Conservation (phyloP, 2,888 invertebrate genomes). For the Nemotelus nigrinus region DNA sequence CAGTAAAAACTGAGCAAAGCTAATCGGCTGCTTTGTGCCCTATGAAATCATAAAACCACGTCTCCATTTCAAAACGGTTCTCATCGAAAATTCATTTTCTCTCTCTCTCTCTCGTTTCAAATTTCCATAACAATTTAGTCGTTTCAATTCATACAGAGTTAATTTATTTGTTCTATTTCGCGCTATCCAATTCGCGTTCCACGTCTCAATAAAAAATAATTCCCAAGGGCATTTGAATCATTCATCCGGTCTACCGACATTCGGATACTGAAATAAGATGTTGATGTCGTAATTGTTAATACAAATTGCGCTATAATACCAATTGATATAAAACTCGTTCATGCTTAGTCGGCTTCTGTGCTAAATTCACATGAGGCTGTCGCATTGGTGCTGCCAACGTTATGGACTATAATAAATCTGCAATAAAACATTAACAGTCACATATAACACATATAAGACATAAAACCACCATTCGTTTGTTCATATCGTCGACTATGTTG, state of each 20-base stretch:
- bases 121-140: background rate
- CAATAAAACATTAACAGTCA: constrained; percentile 32
- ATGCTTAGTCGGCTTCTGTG: background rate
- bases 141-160: background rate
- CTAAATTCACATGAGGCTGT: no score
- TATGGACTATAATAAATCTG: constrained; percentile 28
- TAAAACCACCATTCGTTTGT: constrained; percentile 32
- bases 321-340: constrained; percentile 20
- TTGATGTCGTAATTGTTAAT: constrained; percentile 21
- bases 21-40: no score
- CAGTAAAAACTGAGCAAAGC: no score
- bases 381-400: no score
- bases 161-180: background rate
- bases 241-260: background rate
- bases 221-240: background rate
- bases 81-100: background rate
- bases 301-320: constrained; percentile 15
- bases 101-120: background rate
- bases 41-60: no score
- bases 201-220: background rate
- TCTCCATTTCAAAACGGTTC: no score
- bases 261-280: background rate
- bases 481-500: background rate
- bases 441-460: constrained; percentile 19
- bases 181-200: background rate